These are phyloP conservation scores for Drosophila mimetica DNA, from an alignment of 2,888 invertebrate species.

Conservation along the genomic window DNA sequence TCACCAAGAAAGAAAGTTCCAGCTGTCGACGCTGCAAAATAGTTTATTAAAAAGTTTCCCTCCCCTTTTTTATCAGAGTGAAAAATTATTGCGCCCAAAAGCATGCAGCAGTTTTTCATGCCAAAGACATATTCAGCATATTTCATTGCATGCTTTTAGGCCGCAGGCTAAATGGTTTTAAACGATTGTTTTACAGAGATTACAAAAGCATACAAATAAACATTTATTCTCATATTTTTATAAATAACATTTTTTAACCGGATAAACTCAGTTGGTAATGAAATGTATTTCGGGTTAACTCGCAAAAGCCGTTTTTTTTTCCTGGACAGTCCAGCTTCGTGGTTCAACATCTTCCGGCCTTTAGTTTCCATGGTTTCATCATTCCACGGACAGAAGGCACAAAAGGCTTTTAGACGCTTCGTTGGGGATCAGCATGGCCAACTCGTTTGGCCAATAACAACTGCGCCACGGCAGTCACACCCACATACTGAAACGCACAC, in stretches of 20 bases:
- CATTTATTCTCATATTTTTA: not conserved
- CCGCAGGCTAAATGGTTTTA: not conserved
- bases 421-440: constrained; percentile 58
- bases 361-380: constrained; percentile 2
- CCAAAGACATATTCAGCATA: constrained; percentile 2
- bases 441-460: constrained; percentile 30
- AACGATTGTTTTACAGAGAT: not conserved
- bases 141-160: constrained; percentile 33
- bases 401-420: constrained; percentile 66
- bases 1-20: constrained; percentile 32
- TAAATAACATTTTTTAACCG: not conserved
- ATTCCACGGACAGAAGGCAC: constrained; percentile 26
- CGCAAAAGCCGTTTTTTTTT: too few relatives aligned
- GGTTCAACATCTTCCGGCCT: constrained; percentile 12
- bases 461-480: constrained; percentile 32
- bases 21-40: constrained; percentile 28
- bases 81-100: constrained; percentile 10
- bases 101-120: constrained; percentile 24
- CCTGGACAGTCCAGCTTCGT: not conserved
- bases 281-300: too few relatives aligned
- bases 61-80: constrained; percentile 1
- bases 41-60: constrained; percentile 40
- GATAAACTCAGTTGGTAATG: too few relatives aligned
- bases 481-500: constrained; percentile 14
- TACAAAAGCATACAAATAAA: not conserved